Evolutionary conservation across 2,888 invertebrate species (phyloP).

Genomic region (Sesia bembeciformis): DNA sequence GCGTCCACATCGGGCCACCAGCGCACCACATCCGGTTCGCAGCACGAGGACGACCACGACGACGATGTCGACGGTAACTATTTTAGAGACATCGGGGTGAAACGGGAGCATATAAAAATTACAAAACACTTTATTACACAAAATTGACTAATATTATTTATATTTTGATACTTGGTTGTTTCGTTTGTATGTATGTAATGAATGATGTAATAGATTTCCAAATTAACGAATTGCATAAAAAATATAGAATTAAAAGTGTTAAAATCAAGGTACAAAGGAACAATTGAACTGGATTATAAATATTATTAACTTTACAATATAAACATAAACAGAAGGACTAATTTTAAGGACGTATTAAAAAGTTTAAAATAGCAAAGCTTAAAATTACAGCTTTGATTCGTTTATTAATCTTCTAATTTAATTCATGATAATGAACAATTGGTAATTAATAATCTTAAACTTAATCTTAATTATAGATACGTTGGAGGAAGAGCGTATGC

Average conservation of each 20-base stretch:
- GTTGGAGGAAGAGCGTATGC: conserved; percentile 81
- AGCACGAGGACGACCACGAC: conserved; percentile 79
- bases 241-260: too few relatives aligned
- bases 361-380: background rate
- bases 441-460: background rate
- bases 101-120: too few relatives aligned
- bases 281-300: too few relatives aligned
- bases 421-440: background rate
- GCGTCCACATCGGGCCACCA: conserved; percentile 48
- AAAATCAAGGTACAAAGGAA: too few relatives aligned
- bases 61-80: conserved; percentile 76
- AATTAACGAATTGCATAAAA: too few relatives aligned
- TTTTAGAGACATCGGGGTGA: background rate
- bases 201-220: too few relatives aligned
- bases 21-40: conserved; percentile 62
- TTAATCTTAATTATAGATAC: conserved; percentile 55
- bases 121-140: too few relatives aligned
- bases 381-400: background rate
- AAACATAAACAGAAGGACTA: background rate
- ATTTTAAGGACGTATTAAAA: background rate
- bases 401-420: background rate
- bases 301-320: too few relatives aligned
- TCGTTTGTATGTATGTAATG: too few relatives aligned
- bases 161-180: too few relatives aligned
- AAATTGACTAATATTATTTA: too few relatives aligned